These are phyloP conservation scores for Hydrophis major DNA, from an alignment of 2,797 vertebrate genomes.

Conservation along the genomic window DNA sequence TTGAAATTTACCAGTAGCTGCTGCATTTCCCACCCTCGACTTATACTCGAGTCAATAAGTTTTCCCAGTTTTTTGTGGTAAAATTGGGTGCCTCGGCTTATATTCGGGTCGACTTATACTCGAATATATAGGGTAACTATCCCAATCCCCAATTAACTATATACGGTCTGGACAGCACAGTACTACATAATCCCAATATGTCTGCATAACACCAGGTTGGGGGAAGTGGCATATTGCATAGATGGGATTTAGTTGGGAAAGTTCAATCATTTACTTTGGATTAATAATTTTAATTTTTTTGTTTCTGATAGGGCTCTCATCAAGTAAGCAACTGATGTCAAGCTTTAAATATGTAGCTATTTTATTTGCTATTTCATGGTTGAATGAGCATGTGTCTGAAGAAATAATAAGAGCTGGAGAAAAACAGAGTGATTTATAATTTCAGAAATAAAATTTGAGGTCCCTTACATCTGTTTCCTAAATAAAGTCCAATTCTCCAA, in stretches of 20 bases:
- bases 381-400: neutral
- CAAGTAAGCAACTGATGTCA: neutral
- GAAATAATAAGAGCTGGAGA: neutral
- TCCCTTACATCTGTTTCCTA: neutral
- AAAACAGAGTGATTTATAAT: neutral
- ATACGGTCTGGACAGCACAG: too few relatives aligned
- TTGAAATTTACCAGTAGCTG: too few relatives aligned
- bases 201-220: neutral
- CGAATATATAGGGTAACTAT: too few relatives aligned
- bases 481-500: neutral
- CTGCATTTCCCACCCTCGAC: too few relatives aligned
- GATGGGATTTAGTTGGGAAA: neutral
- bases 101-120: too few relatives aligned
- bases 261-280: neutral
- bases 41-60: too few relatives aligned
- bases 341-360: neutral
- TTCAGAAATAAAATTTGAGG: constrained; percentile 3
- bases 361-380: neutral
- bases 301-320: neutral
- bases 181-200: neutral
- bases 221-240: neutral
- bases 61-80: too few relatives aligned
- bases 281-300: neutral
- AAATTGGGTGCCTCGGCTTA: too few relatives aligned
- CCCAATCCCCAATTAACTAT: too few relatives aligned